These are phyloP conservation scores for Anastatus disparis DNA, from an alignment of 1,140 invertebrate species.

Conservation along the genomic window DNA sequence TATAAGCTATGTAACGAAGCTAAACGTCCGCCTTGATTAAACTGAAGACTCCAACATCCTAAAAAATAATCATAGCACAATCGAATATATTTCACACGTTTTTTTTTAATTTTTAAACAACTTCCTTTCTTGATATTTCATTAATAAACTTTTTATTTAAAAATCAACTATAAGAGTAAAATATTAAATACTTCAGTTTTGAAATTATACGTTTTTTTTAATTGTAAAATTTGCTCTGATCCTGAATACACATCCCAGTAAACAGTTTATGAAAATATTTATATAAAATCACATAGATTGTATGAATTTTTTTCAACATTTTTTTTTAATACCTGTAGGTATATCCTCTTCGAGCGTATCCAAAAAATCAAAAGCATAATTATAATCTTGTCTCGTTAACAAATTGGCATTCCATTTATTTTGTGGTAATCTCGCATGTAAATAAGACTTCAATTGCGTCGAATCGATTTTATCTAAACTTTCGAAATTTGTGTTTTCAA, in stretches of 20 bases:
- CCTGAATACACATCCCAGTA: too few species aligned
- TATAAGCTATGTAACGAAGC: constrained; percentile 74
- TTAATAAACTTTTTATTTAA: too few species aligned
- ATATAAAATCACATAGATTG: too few species aligned
- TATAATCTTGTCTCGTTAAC: constrained; percentile 77
- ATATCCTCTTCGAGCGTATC: constrained; percentile 77
- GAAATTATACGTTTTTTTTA: too few species aligned
- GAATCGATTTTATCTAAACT: constrained; percentile 73
- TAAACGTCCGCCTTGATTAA: constrained; percentile 69
- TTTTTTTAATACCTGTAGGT: constrained; percentile 70
- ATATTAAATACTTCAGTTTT: too few species aligned
- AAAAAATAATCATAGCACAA: constrained; percentile 22
- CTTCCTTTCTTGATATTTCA: too few species aligned
- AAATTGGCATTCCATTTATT: constrained; percentile 79
- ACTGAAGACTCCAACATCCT: constrained; percentile 74
- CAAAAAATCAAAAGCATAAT: constrained; percentile 81
- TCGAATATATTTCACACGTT: too few species aligned
- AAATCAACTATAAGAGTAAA: not conserved
- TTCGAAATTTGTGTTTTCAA: constrained; percentile 75
- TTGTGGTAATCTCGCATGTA: constrained; percentile 74
- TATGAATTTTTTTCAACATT: too few species aligned
- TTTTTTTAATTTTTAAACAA: too few species aligned
- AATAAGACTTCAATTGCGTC: constrained; percentile 73
- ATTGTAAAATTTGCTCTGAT: too few species aligned
- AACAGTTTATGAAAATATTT: too few species aligned